A percentile compares a stretch with the other conserved stretches of the same genome.
Evolutionary conservation across 2,888 invertebrate species (phyloP).

Genomic region (Apomyelois bistriatella): DNA sequence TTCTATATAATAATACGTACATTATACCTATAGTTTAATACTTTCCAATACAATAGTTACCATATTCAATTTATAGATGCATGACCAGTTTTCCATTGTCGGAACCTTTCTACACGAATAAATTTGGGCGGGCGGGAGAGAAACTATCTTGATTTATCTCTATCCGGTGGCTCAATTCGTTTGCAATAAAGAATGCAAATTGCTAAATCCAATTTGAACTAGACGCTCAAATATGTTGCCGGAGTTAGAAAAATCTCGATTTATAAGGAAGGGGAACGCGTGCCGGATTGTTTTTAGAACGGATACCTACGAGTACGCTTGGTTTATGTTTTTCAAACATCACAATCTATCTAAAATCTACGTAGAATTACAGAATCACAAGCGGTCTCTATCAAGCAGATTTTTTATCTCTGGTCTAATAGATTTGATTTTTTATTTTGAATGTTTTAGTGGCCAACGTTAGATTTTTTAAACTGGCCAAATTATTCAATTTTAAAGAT

Average conservation of each 20-base stretch:
- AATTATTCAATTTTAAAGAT: too few relatives aligned
- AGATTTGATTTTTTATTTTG: too few relatives aligned
- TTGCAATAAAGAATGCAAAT: conserved; percentile 53
- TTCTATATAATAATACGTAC: too few relatives aligned
- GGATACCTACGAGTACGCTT: neutral
- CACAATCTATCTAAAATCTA: too few relatives aligned
- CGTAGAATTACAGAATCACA: too few relatives aligned
- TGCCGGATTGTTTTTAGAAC: neutral
- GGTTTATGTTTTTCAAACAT: too few relatives aligned
- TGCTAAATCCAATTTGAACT: conserved; percentile 50
- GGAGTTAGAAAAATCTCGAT: conserved; percentile 42
- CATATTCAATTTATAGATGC: neutral
- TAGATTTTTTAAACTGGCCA: too few relatives aligned
- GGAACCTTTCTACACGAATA: conserved; percentile 4
- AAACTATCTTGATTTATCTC: conserved; percentile 32
- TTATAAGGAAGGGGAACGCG: conserved; percentile 23
- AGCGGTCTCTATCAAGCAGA: too few relatives aligned
- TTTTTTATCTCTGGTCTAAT: too few relatives aligned
- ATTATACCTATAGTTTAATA: too few relatives aligned
- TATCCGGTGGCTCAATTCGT: conserved; percentile 40
- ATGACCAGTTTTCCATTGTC: neutral
- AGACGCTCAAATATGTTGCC: conserved; percentile 49
- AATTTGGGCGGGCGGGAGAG: neutral
- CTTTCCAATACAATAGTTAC: neutral
- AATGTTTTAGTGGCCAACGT: too few relatives aligned